Conservation (phyloP, 1,140 invertebrate species). For the Drosophila aff. region DNA sequence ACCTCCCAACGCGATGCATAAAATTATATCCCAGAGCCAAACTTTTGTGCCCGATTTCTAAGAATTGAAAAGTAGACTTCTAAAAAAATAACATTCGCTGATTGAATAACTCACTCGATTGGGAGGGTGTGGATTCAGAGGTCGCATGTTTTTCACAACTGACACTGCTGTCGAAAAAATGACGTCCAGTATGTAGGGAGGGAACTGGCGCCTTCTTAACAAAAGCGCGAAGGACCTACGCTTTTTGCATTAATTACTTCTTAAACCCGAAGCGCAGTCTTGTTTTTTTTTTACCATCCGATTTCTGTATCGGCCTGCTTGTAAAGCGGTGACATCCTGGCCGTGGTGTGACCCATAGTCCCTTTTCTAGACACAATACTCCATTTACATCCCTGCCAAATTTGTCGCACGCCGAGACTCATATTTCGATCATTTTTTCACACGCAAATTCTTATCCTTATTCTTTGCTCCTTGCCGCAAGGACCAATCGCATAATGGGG, state of each 20-base stretch:
- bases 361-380: constrained; percentile 1
- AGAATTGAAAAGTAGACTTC: too few relatives aligned
- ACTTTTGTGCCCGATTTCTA: not conserved
- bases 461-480: constrained; percentile 83
- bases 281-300: constrained; percentile 18
- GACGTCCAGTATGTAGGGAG: constrained; percentile 26
- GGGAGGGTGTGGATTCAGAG: constrained; percentile 1
- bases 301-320: constrained; percentile 10
- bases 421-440: constrained; percentile 84
- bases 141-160: not conserved
- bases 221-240: constrained; percentile 50
- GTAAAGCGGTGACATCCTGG: constrained; percentile 37
- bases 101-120: too few relatives aligned
- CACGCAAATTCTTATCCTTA: constrained; percentile 84
- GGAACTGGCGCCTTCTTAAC: constrained; percentile 43
- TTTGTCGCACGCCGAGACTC: constrained; percentile 70
- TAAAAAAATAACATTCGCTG: not conserved
- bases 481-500: constrained; percentile 84
- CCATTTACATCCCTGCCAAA: constrained; percentile 26
- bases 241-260: constrained; percentile 64
- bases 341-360: constrained; percentile 47
- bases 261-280: constrained; percentile 35
- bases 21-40: too few relatives aligned
- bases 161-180: constrained; percentile 10
- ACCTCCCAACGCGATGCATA: too few relatives aligned